Conservation (phyloP, 2,113 vertebrate genomes). For the Psilopogon haemacephalus region DNA sequence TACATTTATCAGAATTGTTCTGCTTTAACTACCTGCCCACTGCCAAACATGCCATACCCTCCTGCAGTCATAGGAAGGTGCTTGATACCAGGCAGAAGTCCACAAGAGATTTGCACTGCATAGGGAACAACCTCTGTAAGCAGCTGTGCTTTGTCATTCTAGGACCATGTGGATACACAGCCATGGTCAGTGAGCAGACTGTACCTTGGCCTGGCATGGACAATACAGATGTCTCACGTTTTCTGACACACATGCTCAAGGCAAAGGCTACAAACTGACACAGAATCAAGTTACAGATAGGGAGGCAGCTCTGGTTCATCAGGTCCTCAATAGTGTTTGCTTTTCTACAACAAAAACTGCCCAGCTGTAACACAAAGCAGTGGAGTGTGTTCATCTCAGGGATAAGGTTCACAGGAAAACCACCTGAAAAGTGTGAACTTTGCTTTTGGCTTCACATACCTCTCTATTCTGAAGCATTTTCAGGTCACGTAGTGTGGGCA, state of each 20-base stretch:
- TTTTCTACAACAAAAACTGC: background rate
- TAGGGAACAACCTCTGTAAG: background rate
- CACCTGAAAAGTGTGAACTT: background rate
- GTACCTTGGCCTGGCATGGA: accelerated
- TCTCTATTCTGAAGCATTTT: background rate
- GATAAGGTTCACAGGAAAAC: background rate
- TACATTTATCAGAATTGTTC: background rate
- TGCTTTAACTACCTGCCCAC: background rate
- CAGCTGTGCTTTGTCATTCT: background rate
- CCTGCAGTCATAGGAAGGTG: background rate
- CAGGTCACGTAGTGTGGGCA: background rate
- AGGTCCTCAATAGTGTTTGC: background rate
- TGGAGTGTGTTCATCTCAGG: accelerated
- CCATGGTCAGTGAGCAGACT: accelerated
- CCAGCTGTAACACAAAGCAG: background rate
- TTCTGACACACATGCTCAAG: background rate
- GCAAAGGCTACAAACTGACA: background rate
- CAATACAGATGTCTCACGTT: background rate
- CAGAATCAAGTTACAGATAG: background rate
- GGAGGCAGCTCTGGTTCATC: background rate
- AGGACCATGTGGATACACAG: too few relatives aligned
- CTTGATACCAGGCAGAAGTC: background rate
- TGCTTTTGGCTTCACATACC: background rate
- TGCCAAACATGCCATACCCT: background rate
- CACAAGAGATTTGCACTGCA: background rate